Base-by-base conservation (phyloP, 2,797 vertebrate genomes). In the Spinus pinus region DNA sequence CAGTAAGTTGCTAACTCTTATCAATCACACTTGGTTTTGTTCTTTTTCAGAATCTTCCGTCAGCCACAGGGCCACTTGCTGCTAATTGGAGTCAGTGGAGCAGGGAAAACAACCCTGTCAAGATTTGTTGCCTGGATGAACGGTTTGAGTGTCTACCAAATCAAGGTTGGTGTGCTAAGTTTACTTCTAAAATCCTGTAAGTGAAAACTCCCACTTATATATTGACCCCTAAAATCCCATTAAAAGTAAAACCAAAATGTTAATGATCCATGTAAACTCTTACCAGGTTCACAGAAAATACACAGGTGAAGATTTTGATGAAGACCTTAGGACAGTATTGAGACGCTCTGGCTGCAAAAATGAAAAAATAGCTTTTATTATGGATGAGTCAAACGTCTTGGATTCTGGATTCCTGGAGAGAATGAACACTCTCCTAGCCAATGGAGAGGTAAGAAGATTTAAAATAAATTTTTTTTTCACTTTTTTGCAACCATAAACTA, bases 121-220 rank as follows among this genome's bases (percentile, higher is more conserved):
- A 98, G 99, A 86, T 99, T 99, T 12, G 99, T 99, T 61, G 99
- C 99, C 93, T 99, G 99, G 99, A 99, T 99, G 99, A 99, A 99
- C 0, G 99, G 99, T 53, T 97, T 99, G 62, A 99, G 99, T 21
- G 99, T 99, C 53, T 99, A 99, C 96, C 99, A 99, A 97, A 99
- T 99, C 88, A 99, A 99, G 99, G 99, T 99, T 60, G 41, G 97
- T 74, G 3, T 85, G 18, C 31, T 66, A 49, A 37, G 8, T 53
- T 92, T 81, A 14, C 22, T 60, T 71, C 8, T 69, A 15, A 75
- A 72, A 49, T 27, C 1, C 30, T 65, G 3, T 33, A 37, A 71
- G 20, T 41, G 17, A 56, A 46, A 90, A 42, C 27, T 66, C 18
- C 2, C 2, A 5, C 24, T 69, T 67, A 37, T 12, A 31, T 78